These are phyloP conservation scores for Poeciliopsis prolifica DNA, from an alignment of 2,113 vertebrate genomes.

Conservation along the genomic window DNA sequence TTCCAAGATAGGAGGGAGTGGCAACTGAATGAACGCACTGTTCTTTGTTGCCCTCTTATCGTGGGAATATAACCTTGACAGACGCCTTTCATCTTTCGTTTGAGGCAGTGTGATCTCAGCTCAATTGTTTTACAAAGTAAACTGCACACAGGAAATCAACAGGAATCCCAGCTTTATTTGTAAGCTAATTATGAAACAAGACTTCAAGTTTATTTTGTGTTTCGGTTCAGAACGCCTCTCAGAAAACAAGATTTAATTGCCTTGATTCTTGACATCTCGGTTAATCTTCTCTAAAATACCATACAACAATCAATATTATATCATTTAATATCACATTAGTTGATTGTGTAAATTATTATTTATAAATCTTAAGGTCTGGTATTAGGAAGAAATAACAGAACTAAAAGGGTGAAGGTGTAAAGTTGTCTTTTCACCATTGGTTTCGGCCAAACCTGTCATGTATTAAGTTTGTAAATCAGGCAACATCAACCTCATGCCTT, in stretches of 20 bases:
- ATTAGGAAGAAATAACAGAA: neutral
- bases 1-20: constrained; percentile 32
- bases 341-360: too few relatives aligned
- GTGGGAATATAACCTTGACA: constrained; percentile 51
- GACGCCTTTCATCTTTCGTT: constrained; percentile 62
- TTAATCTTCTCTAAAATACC: neutral
- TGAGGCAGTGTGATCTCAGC: constrained; percentile 24
- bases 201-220: neutral
- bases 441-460: neutral
- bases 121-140: constrained; percentile 44
- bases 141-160: constrained; percentile 21
- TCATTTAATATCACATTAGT: too few relatives aligned
- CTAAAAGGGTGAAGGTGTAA: too few relatives aligned
- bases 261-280: neutral
- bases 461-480: neutral
- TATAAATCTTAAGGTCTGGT: neutral
- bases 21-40: constrained; percentile 17
- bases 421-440: neutral
- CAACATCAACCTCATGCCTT: neutral
- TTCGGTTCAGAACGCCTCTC: constrained; percentile 2
- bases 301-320: too few relatives aligned
- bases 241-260: neutral
- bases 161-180: neutral
- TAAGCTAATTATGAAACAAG: constrained; percentile 18
- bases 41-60: constrained; percentile 57